phyloP scores from a whole-genome alignment of 2,113 vertebrate species.

The Misgurnus mizolepis region DNA sequence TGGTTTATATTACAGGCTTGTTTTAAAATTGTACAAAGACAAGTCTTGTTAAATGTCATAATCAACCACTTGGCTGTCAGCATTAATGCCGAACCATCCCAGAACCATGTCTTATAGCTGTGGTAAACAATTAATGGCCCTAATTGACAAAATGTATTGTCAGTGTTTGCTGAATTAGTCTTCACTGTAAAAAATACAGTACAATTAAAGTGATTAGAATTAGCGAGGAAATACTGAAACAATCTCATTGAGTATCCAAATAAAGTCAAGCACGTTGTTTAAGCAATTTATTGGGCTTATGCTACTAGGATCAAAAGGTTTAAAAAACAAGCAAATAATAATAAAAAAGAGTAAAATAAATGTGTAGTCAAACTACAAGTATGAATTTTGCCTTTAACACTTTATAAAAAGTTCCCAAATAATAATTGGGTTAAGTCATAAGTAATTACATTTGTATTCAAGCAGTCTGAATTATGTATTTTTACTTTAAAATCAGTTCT shows the following conservation, averaged over 20 bases:
- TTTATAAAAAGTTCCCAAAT: neutral
- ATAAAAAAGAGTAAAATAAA: neutral
- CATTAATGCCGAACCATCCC: constrained; percentile 19
- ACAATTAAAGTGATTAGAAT: constrained; percentile 5
- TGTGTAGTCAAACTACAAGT: neutral
- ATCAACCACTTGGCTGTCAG: neutral
- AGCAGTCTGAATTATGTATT: neutral
- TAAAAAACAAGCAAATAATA: neutral
- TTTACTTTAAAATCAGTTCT: neutral
- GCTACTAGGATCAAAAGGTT: neutral
- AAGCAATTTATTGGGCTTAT: neutral
- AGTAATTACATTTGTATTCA: constrained; percentile 3
- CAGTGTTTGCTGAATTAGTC: constrained; percentile 12
- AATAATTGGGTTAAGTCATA: constrained; percentile 1
- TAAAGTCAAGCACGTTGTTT: neutral
- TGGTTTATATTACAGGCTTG: neutral
- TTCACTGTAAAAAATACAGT: neutral
- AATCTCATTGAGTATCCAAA: neutral
- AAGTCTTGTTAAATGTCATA: neutral
- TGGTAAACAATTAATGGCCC: neutral
- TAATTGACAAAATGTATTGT: constrained; percentile 21
- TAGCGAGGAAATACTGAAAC: neutral
- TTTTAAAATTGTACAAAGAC: neutral
- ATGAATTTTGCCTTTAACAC: neutral
- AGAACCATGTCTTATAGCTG: neutral